phyloP scores from a whole-genome alignment of 2,113 vertebrate species.

The Galbula dea region DNA sequence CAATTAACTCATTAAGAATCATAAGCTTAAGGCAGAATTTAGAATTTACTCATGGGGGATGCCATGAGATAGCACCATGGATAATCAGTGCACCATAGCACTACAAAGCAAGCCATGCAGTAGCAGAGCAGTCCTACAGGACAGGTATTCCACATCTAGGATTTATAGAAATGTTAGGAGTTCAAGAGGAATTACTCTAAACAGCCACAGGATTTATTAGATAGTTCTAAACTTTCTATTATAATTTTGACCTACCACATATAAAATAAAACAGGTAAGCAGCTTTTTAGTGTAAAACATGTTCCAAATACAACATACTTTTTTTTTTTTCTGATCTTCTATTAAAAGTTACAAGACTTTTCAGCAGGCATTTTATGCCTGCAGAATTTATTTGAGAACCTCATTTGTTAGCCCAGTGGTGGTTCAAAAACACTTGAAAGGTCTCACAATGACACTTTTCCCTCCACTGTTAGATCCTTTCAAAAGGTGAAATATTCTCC shows the following conservation, averaged over 20 bases:
- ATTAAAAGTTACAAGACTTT: not conserved
- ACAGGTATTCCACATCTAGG: not conserved
- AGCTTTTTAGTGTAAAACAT: not conserved
- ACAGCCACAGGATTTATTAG: constrained; percentile 10
- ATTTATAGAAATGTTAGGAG: constrained; percentile 8
- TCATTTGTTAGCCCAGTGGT: not conserved
- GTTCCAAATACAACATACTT: not conserved
- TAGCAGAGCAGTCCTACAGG: not conserved
- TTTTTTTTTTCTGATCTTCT: not conserved
- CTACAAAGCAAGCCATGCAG: not conserved
- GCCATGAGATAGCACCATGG: not conserved
- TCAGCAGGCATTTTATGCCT: not conserved
- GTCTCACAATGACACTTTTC: not conserved
- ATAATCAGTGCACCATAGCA: not conserved
- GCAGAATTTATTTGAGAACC: not conserved
- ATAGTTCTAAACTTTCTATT: not conserved
- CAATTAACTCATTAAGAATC: not conserved
- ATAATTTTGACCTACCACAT: constrained; percentile 4
- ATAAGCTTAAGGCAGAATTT: not conserved
- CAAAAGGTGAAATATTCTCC: not conserved
- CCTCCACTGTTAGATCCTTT: not conserved
- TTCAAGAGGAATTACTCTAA: constrained; percentile 41
- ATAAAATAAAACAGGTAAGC: not conserved
- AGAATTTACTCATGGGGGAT: not conserved
- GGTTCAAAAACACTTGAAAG: not conserved